phyloP scores from a whole-genome alignment of 1,140 invertebrate genomes.

The Caenorhabditis tropicalis region DNA sequence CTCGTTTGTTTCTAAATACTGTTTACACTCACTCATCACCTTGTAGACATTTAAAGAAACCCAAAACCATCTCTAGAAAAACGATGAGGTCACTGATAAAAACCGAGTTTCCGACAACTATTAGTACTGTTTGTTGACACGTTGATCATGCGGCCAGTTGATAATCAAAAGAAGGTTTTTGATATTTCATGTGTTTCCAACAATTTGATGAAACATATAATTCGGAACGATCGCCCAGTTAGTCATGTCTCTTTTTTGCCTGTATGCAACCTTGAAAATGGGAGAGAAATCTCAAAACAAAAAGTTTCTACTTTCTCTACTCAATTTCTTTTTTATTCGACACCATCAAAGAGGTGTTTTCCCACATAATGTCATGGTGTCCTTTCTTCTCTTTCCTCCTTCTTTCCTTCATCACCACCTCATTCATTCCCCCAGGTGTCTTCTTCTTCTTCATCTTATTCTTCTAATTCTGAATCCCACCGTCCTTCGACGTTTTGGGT shows the following conservation, averaged over 20 bases:
- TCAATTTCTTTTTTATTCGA: neutral
- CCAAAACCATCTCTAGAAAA: neutral
- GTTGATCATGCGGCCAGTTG: neutral
- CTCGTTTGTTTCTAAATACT: neutral
- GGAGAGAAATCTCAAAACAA: neutral
- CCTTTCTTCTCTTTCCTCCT: neutral
- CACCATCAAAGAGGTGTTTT: no score
- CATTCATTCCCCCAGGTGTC: conserved; percentile 5
- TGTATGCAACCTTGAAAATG: conserved; percentile 17
- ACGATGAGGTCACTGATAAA: conserved; percentile 32
- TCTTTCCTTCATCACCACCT: neutral
- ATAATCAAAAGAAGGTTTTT: neutral
- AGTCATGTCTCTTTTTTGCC: neutral
- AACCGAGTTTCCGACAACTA: conserved; percentile 1
- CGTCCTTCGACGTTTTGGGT: neutral
- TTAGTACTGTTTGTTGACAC: conserved; percentile 24
- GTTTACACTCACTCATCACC: no score
- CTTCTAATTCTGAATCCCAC: no score
- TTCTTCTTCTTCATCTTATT: no score
- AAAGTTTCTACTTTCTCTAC: neutral
- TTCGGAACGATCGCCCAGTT: neutral
- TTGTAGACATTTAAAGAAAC: neutral
- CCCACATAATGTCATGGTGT: no score
- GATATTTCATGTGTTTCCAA: neutral
- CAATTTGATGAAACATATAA: neutral